Evolutionary conservation across 2,888 invertebrate genomes (phyloP).

Genomic region (Drosophila anomalata): DNA sequence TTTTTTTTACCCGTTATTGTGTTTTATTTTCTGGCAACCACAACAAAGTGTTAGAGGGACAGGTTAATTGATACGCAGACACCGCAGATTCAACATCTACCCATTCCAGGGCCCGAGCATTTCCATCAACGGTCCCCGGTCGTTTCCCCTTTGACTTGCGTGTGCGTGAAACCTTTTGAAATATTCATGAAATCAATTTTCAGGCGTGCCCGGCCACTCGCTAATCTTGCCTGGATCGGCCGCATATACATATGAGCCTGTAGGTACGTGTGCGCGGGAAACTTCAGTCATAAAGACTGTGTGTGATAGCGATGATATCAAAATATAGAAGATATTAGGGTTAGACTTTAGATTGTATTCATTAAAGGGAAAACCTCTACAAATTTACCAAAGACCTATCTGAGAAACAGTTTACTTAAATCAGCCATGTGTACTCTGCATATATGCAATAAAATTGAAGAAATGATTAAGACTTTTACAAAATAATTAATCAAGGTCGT

Average conservation of each 20-base stretch:
- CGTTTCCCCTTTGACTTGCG: constrained; percentile 6
- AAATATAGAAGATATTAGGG: constrained; percentile 57
- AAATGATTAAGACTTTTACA: constrained; percentile 7
- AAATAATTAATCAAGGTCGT: constrained; percentile 60
- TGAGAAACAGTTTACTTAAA: no score
- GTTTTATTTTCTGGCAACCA: constrained; percentile 42
- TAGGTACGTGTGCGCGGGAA: constrained; percentile 1
- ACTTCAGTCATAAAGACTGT: neutral
- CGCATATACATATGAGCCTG: constrained; percentile 9
- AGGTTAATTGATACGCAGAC: constrained; percentile 71
- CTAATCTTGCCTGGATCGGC: constrained; percentile 30
- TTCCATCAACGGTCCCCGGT: constrained; percentile 3
- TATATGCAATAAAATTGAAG: neutral
- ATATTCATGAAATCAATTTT: constrained; percentile 80
- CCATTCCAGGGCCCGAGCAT: neutral
- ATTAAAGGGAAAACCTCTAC: neutral
- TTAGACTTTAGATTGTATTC: neutral
- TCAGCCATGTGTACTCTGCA: neutral
- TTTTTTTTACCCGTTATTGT: constrained; percentile 8
- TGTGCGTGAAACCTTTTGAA: constrained; percentile 65
- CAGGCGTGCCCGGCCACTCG: constrained; percentile 27
- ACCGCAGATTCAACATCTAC: constrained; percentile 35
- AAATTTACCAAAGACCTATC: no score
- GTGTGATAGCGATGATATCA: constrained; percentile 52
- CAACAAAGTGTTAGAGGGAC: constrained; percentile 65